Percentiles rank a stretch among this genome's conserved stretches.
Conservation (phyloP, 2,888 invertebrate species). For the Idaea straminata region DNA sequence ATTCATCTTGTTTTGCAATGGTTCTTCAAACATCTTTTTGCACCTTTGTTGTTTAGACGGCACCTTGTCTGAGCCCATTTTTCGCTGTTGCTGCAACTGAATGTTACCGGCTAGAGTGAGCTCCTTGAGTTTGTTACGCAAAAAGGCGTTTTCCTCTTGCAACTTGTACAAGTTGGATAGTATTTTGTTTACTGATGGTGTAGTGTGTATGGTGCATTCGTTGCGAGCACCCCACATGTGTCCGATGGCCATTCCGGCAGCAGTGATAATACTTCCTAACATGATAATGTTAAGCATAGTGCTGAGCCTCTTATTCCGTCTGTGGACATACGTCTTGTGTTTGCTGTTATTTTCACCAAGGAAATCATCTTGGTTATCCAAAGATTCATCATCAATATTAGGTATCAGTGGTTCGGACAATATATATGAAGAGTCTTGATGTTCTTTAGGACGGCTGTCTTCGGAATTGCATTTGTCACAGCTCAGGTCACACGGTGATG, state of each 20-base stretch:
- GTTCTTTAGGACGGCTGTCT: slow-evolving; percentile 43
- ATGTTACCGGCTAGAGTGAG: slow-evolving; percentile 48
- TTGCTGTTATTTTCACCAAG: slow-evolving; percentile 54
- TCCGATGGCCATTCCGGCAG: slow-evolving; percentile 73
- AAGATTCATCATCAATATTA: slow-evolving; percentile 39
- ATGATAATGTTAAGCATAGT: slow-evolving; percentile 71
- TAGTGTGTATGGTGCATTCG: slow-evolving; percentile 59
- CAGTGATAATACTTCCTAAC: slow-evolving; percentile 72
- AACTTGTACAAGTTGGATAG: slow-evolving; percentile 72
- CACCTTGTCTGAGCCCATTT: slow-evolving; percentile 39
- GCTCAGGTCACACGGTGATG: slow-evolving; percentile 45
- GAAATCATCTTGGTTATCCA: slow-evolving; percentile 53
- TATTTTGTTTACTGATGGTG: slow-evolving; percentile 70
- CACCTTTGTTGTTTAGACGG: slow-evolving; percentile 56
- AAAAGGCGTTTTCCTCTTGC: slow-evolving; percentile 72
- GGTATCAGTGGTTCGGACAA: slow-evolving; percentile 12
- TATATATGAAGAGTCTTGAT: slow-evolving; percentile 14
- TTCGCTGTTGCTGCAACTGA: slow-evolving; percentile 45
- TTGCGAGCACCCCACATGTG: slow-evolving; percentile 76
- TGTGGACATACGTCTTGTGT: slow-evolving; percentile 73
- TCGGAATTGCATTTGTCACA: slow-evolving; percentile 40
- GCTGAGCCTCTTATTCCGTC: slow-evolving; percentile 70
- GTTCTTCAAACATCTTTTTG: slow-evolving; percentile 68
- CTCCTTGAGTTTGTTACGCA: slow-evolving; percentile 66
- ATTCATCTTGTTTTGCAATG: slow-evolving; percentile 53